Evolutionary conservation across 2,797 vertebrate species (phyloP).

Genomic region (Gymnocypris eckloni): DNA sequence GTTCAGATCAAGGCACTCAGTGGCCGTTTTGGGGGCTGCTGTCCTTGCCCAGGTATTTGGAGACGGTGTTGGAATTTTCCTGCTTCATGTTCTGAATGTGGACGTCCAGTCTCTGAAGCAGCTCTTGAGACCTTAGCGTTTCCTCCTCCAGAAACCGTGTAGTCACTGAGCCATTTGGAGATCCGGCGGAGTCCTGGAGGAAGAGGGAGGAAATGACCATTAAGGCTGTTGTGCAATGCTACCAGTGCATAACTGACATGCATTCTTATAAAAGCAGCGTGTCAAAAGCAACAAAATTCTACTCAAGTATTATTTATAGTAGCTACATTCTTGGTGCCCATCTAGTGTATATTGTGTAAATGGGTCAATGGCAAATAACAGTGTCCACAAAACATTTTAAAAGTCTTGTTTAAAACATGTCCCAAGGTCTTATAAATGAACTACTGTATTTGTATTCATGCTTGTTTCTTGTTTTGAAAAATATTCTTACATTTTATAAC

Average conservation of each 20-base stretch:
- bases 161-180: slow-evolving; percentile 77
- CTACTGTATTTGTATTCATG: background rate
- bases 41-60: slow-evolving; percentile 71
- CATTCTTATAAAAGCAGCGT: background rate
- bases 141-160: slow-evolving; percentile 88
- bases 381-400: background rate
- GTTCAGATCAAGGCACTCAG: slow-evolving; percentile 47
- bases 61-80: slow-evolving; percentile 82
- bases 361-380: background rate
- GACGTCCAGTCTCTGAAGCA: slow-evolving; percentile 83
- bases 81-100: slow-evolving; percentile 87
- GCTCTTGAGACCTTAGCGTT: slow-evolving; percentile 78
- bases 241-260: background rate
- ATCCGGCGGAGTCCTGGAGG: slow-evolving; percentile 62
- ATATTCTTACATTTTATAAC: background rate
- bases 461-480: background rate
- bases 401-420: background rate
- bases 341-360: background rate
- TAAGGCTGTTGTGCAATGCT: background rate
- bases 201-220: background rate
- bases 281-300: background rate
- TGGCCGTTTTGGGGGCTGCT: slow-evolving; percentile 18
- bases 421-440: background rate
- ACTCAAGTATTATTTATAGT: background rate
- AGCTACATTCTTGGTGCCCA: background rate